A percentile compares a stretch with the other conserved stretches of the same genome.
These are phyloP conservation scores for Nematolebias whitei DNA, from an alignment of 2,113 vertebrate species.

Conservation along the genomic window DNA sequence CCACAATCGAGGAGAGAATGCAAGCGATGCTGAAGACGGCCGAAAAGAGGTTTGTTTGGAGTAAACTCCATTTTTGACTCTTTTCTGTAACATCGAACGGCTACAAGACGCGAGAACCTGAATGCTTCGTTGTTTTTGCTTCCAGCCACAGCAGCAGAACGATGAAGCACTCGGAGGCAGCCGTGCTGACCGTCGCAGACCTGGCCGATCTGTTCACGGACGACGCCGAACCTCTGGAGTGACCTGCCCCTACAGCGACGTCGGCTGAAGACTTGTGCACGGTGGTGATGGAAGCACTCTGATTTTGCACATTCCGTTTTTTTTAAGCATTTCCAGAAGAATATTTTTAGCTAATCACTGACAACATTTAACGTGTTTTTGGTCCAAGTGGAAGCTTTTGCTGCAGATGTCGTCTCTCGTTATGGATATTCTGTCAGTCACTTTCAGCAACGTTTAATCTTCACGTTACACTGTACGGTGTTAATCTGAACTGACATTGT, in stretches of 20 bases:
- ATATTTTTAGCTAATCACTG: conserved; percentile 26
- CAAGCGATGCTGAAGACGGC: conserved; percentile 96
- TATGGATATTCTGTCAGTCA: conserved; percentile 5
- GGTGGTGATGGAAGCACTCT: neutral
- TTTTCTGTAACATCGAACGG: neutral
- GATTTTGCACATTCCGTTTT: conserved; percentile 69
- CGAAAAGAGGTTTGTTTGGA: conserved; percentile 86
- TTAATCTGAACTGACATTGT: conserved; percentile 10
- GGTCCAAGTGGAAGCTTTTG: conserved; percentile 26
- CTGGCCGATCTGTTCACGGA: conserved; percentile 95
- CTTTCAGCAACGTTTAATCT: conserved; percentile 7
- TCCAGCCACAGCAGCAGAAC: conserved; percentile 87
- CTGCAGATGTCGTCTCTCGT: conserved; percentile 14
- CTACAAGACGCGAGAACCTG: neutral
- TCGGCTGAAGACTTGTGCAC: conserved; percentile 10
- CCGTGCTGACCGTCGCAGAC: conserved; percentile 93
- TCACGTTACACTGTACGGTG: conserved; percentile 19
- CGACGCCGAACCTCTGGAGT: conserved; percentile 88
- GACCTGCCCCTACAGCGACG: conserved; percentile 35
- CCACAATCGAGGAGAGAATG: conserved; percentile 98
- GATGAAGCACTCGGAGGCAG: conserved; percentile 93
- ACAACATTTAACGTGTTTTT: conserved; percentile 13
- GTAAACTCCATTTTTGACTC: neutral
- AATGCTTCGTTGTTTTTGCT: neutral
- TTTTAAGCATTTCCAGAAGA: conserved; percentile 36